A percentile compares a stretch with the other conserved stretches of the same genome.
These are phyloP conservation scores for Melieria picta DNA, from an alignment of 2,888 invertebrate genomes.

Conservation along the genomic window DNA sequence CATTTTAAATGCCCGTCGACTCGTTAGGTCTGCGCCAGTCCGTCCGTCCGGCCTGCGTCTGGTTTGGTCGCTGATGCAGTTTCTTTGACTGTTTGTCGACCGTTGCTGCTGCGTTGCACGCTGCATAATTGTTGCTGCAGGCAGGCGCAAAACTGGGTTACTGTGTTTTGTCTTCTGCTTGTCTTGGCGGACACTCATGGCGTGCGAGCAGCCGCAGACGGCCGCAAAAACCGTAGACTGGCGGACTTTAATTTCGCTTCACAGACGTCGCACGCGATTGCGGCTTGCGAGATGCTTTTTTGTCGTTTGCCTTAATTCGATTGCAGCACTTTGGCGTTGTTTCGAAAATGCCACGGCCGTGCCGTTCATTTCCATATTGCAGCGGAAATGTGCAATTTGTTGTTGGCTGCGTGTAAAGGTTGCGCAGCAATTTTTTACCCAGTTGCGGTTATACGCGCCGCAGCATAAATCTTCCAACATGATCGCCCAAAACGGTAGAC, in stretches of 20 bases:
- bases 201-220: no score
- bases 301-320: constrained; percentile 6
- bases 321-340: constrained; percentile 2
- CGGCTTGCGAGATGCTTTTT: constrained; percentile 4
- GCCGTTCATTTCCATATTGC: constrained; percentile 26
- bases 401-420: no score
- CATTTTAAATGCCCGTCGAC: background rate
- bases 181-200: background rate
- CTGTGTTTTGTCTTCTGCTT: constrained; percentile 29
- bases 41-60: background rate
- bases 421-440: constrained; percentile 22
- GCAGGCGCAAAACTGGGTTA: constrained; percentile 38
- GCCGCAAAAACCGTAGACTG: no score
- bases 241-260: no score
- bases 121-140: constrained; percentile 17
- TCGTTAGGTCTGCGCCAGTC: background rate
- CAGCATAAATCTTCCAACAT: no score
- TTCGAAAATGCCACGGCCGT: constrained; percentile 49
- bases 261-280: background rate
- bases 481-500: no score
- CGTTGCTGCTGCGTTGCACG: no score
- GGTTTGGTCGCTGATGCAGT: constrained; percentile 8
- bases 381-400: constrained; percentile 25
- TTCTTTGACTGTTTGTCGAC: no score
- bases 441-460: no score